Conservation (phyloP, 1,140 invertebrate species). For the Parapsyche elsis region DNA sequence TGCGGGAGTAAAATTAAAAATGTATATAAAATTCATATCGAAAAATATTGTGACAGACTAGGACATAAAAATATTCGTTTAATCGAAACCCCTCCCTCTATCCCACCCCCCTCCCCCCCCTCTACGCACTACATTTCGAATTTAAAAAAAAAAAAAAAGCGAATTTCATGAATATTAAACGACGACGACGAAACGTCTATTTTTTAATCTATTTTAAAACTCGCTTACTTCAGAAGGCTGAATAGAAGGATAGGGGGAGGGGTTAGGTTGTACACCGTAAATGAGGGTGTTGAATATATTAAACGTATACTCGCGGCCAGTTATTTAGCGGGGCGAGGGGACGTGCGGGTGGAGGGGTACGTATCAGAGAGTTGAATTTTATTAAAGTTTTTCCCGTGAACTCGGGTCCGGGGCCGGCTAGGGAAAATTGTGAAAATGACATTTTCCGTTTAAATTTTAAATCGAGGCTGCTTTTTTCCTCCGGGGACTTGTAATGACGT, state of each 20-base stretch:
- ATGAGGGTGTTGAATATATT: conserved; percentile 21
- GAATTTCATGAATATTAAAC: conserved; percentile 24
- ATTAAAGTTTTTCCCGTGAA: conserved; percentile 21
- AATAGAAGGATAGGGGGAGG: background rate
- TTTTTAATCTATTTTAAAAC: conserved; percentile 31
- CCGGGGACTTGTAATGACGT: background rate
- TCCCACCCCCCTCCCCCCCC: background rate
- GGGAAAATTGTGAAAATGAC: conserved; percentile 25
- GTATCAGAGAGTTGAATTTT: conserved; percentile 17
- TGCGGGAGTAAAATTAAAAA: too few species aligned
- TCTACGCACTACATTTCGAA: conserved; percentile 10
- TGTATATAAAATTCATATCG: too few species aligned
- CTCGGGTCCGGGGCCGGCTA: background rate
- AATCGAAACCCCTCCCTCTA: background rate
- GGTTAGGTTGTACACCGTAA: background rate
- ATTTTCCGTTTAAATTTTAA: conserved; percentile 27
- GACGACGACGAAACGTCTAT: background rate
- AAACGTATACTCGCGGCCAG: conserved; percentile 14
- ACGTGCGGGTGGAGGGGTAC: too few species aligned
- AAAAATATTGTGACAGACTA: background rate
- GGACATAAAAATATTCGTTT: background rate
- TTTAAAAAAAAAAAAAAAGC: background rate
- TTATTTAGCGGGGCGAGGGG: background rate
- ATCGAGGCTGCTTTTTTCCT: conserved; percentile 6
- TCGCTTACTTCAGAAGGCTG: background rate